These are phyloP conservation scores for Gonocerus acuteangulatus DNA, from an alignment of 2,888 invertebrate species.

Conservation along the genomic window DNA sequence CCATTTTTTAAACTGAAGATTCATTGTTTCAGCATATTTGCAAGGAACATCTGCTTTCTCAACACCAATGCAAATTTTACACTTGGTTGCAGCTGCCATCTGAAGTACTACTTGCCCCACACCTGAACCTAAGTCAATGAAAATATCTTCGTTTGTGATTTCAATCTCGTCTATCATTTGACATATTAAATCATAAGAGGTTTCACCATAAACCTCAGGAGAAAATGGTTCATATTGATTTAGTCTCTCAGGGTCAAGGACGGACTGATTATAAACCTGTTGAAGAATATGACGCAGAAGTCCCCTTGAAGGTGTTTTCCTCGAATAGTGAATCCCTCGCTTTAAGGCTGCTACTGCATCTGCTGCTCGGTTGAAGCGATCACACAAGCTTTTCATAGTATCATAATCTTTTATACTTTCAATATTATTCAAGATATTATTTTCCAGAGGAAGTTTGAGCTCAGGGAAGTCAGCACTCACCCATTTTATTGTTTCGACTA, in stretches of 20 bases:
- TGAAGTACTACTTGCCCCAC: conserved; percentile 98
- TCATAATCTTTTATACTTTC: conserved; percentile 65
- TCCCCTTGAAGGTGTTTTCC: conserved; percentile 68
- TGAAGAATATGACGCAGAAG: conserved; percentile 90
- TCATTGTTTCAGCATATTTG: conserved; percentile 88
- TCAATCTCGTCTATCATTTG: conserved; percentile 97
- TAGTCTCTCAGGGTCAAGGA: conserved; percentile 91
- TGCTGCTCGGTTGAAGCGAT: conserved; percentile 88
- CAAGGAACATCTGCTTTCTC: conserved; percentile 97
- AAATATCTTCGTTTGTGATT: conserved; percentile 86
- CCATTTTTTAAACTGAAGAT: conserved; percentile 82
- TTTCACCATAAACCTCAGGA: conserved; percentile 97
- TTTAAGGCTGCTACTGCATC: conserved; percentile 86
- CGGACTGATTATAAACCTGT: conserved; percentile 95
- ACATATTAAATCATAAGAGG: conserved; percentile 91
- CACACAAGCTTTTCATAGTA: conserved; percentile 85
- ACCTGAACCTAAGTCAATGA: conserved; percentile 96
- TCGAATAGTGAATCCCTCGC: conserved; percentile 60
- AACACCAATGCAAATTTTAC: conserved; percentile 88
- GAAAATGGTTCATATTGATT: conserved; percentile 99
- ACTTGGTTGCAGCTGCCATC: conserved; percentile 93
- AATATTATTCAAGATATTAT: conserved; percentile 79
- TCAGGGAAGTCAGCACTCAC: conserved; percentile 93
- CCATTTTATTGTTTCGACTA: conserved; percentile 56
- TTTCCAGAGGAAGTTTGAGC: conserved; percentile 85